These are phyloP conservation scores for Eupelmus urozonus DNA, from an alignment of 2,888 invertebrate species.

Conservation along the genomic window DNA sequence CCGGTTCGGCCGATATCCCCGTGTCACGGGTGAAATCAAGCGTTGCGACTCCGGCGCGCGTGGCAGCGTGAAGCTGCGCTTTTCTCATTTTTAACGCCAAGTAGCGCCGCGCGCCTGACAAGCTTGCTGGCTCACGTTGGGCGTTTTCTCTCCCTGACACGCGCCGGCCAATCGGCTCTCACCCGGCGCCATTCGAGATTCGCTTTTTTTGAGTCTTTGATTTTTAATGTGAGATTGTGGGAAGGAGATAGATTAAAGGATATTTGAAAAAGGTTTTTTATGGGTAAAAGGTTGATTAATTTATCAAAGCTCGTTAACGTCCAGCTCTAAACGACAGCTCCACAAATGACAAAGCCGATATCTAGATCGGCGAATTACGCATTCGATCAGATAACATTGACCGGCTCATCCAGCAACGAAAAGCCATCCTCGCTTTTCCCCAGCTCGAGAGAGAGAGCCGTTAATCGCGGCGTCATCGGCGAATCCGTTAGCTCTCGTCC, in stretches of 20 bases:
- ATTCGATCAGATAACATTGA: too few species aligned
- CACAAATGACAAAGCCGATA: too few species aligned
- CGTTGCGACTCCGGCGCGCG: slow-evolving; percentile 61
- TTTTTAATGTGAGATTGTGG: too few species aligned
- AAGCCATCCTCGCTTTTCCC: too few species aligned
- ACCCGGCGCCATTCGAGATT: slow-evolving; percentile 12
- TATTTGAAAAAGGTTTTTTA: too few species aligned
- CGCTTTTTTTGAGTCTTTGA: too few species aligned
- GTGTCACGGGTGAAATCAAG: slow-evolving; percentile 74
- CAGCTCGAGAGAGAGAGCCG: not conserved
- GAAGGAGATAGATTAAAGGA: too few species aligned
- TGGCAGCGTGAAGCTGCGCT: slow-evolving; percentile 65
- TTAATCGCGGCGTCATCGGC: slow-evolving; percentile 13
- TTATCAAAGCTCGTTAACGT: too few species aligned
- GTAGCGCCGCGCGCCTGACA: not conserved
- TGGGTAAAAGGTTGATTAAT: too few species aligned
- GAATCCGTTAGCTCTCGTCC: slow-evolving; percentile 44
- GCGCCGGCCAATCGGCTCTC: slow-evolving; percentile 31
- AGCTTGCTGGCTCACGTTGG: slow-evolving; percentile 22
- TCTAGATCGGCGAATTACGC: too few species aligned
- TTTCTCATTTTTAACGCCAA: slow-evolving; percentile 60
- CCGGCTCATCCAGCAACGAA: too few species aligned
- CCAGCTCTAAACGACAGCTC: too few species aligned
- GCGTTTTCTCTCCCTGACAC: slow-evolving; percentile 35
- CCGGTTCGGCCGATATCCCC: slow-evolving; percentile 2